A percentile compares a stretch with the other conserved stretches of the same genome.
Evolutionary conservation across 35 echinoderm and acorn worm genomes (phyloP).

Genomic region (Holothuria glaberrima): DNA sequence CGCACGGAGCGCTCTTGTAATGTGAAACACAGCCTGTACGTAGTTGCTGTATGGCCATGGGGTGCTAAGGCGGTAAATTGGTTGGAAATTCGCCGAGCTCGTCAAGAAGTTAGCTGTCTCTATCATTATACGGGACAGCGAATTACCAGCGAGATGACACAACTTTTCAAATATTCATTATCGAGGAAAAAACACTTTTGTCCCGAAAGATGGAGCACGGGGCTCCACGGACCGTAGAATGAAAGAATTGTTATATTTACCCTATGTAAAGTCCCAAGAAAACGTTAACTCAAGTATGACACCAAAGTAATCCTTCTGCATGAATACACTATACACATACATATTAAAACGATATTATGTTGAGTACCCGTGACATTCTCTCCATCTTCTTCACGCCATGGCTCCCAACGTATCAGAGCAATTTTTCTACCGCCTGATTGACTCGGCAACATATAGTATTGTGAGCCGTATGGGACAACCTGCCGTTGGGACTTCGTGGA

Average conservation of each 20-base stretch:
- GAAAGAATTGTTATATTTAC: background rate
- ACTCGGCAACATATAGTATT: too few species aligned
- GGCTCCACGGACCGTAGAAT: background rate
- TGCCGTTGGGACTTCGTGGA: too few species aligned
- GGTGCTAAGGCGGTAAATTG: constrained; percentile 63
- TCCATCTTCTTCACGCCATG: constrained; percentile 30
- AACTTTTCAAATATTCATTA: constrained; percentile 53
- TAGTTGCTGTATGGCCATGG: constrained; percentile 33
- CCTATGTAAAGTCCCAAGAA: constrained; percentile 13
- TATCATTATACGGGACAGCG: constrained; percentile 56
- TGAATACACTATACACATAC: constrained; percentile 47
- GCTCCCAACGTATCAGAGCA: too few species aligned
- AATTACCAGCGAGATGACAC: constrained; percentile 54
- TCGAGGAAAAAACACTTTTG: constrained; percentile 35
- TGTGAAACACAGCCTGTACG: constrained; percentile 46
- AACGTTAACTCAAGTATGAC: constrained; percentile 7
- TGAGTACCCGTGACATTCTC: background rate
- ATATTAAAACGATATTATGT: constrained; percentile 47
- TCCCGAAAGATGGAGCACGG: constrained; percentile 27
- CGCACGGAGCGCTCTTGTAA: constrained; percentile 32
- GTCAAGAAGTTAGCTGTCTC: constrained; percentile 61
- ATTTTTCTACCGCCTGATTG: too few species aligned
- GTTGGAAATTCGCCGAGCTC: constrained; percentile 44
- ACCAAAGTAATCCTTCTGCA: background rate
- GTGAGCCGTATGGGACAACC: too few species aligned